phyloP scores from a whole-genome alignment of 2,113 vertebrate species.

The Seriola quinqueradiata region DNA sequence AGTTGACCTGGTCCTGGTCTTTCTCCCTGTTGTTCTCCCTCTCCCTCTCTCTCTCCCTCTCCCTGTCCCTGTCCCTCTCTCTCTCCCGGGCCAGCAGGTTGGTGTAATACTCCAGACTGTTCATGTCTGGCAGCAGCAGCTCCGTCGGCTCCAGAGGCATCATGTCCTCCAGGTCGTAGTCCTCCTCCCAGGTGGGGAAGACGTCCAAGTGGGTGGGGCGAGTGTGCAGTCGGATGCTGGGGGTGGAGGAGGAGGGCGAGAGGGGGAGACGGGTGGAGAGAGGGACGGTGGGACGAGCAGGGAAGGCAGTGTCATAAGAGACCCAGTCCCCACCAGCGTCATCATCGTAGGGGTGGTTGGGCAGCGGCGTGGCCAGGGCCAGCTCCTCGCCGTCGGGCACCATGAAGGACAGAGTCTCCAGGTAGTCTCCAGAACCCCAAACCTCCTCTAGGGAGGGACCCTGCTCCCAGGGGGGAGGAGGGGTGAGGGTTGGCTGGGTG shows the following conservation, averaged over 20 bases:
- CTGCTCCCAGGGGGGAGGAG: slow-evolving; percentile 76
- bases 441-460: slow-evolving; percentile 83
- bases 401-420: slow-evolving; percentile 87
- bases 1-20: slow-evolving; percentile 3
- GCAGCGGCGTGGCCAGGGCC: slow-evolving; percentile 75
- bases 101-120: slow-evolving; percentile 87
- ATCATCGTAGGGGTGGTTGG: slow-evolving; percentile 79
- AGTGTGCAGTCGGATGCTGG: slow-evolving; percentile 63
- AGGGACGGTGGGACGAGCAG: slow-evolving; percentile 68
- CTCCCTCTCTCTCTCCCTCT: not conserved
- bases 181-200: slow-evolving; percentile 73
- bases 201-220: slow-evolving; percentile 47
- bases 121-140: slow-evolving; percentile 86
- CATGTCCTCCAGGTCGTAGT: slow-evolving; percentile 83
- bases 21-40: not conserved
- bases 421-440: slow-evolving; percentile 89
- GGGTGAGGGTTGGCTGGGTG: slow-evolving; percentile 82
- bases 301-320: slow-evolving; percentile 78
- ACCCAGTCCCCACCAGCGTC: slow-evolving; percentile 63
- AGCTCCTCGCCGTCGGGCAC: slow-evolving; percentile 82
- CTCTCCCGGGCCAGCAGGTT: slow-evolving; percentile 80
- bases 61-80: slow-evolving; percentile 29
- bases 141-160: slow-evolving; percentile 84
- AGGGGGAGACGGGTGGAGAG: slow-evolving; percentile 69
- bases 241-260: slow-evolving; percentile 74